These are phyloP conservation scores for Palythoa caribaeorum DNA, from an alignment of 92 coral and sea anemone species.

Conservation along the genomic window DNA sequence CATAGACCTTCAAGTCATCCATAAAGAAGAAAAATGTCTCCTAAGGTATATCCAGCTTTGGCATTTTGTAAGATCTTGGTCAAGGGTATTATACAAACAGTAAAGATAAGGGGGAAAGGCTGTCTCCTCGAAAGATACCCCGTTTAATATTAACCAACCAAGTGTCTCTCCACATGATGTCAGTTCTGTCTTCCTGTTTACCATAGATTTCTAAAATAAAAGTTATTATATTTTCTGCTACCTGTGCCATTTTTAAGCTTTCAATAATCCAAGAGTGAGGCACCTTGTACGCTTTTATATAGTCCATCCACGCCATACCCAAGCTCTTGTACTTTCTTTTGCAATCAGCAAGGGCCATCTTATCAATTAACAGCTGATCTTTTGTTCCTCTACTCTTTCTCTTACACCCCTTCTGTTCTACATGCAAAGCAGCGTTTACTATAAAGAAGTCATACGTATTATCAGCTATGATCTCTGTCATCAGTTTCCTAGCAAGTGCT, in stretches of 20 bases:
- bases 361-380: slow-evolving; percentile 50
- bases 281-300: neutral
- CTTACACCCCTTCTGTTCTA: slow-evolving; percentile 62
- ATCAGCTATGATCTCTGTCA: slow-evolving; percentile 48
- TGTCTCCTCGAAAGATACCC: slow-evolving; percentile 48
- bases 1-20: neutral
- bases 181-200: slow-evolving; percentile 42
- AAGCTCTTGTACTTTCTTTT: neutral
- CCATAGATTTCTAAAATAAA: slow-evolving; percentile 49
- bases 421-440: slow-evolving; percentile 36
- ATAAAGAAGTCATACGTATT: slow-evolving; percentile 30
- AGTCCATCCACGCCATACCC: too few relatives aligned
- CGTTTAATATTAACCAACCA: slow-evolving; percentile 30
- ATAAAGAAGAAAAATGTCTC: neutral
- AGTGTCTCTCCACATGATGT: slow-evolving; percentile 30
- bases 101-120: slow-evolving; percentile 6
- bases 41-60: slow-evolving; percentile 52
- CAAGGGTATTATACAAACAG: neutral
- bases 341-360: slow-evolving; percentile 40
- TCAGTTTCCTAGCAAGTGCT: slow-evolving; percentile 60
- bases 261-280: too few relatives aligned
- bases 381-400: slow-evolving; percentile 45
- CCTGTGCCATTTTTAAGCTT: neutral
- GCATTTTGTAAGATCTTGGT: slow-evolving; percentile 38
- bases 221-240: slow-evolving; percentile 39